Evolutionary conservation across 2,797 vertebrate species (phyloP).

Genomic region (Tachyglossus aculeatus): DNA sequence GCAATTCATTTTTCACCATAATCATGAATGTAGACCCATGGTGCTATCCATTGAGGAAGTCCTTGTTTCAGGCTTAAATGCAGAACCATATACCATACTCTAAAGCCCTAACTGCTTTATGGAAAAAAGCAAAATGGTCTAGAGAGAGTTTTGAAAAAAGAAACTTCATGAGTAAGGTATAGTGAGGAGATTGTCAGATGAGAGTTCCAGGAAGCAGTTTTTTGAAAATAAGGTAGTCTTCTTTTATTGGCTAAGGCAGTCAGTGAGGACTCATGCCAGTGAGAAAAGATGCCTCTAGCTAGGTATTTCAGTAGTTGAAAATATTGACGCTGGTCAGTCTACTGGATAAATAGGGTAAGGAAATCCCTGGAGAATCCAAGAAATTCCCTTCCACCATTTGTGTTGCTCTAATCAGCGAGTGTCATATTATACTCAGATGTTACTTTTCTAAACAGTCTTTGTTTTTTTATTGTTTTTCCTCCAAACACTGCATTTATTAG

Average conservation of each 20-base stretch:
- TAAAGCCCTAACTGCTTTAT: no score
- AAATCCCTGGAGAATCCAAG: neutral
- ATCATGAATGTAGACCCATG: neutral
- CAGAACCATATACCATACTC: no score
- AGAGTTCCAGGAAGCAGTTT: conserved; percentile 7
- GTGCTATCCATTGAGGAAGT: neutral
- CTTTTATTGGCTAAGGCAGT: conserved; percentile 21
- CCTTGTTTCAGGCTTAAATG: neutral
- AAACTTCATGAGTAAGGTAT: conserved; percentile 16
- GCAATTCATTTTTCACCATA: no score
- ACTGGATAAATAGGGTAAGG: neutral
- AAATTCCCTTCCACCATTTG: conserved; percentile 4
- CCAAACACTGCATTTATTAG: conserved; percentile 52
- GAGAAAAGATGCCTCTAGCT: no score
- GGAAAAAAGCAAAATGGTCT: neutral
- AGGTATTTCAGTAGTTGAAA: neutral
- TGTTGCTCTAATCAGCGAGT: conserved; percentile 27
- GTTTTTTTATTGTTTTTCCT: conserved; percentile 55
- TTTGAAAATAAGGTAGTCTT: conserved; percentile 33
- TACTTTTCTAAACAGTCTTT: conserved; percentile 56
- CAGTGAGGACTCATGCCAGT: conserved; percentile 32
- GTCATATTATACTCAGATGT: conserved; percentile 55
- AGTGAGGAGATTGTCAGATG: neutral
- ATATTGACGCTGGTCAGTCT: neutral
- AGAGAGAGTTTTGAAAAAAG: neutral